phyloP scores from a whole-genome alignment of 2,113 vertebrate species.

The Labeo catla region DNA sequence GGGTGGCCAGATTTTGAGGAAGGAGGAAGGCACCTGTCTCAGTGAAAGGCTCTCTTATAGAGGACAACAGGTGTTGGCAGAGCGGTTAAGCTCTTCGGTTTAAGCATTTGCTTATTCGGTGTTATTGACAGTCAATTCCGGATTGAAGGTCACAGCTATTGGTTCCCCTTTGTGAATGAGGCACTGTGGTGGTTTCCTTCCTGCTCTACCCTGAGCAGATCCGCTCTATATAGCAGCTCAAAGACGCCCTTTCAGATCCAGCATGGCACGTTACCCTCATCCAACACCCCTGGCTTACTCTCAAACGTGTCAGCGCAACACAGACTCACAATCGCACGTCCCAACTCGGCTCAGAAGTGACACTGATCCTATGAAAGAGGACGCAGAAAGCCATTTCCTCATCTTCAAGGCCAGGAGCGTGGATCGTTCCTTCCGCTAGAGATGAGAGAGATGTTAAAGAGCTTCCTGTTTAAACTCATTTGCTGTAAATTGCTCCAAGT shows the following conservation, averaged over 20 bases:
- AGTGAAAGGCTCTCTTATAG: slow-evolving; percentile 77
- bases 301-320: slow-evolving; percentile 63
- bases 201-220: slow-evolving; percentile 59
- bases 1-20: slow-evolving; percentile 45
- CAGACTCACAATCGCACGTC: slow-evolving; percentile 47
- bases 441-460: slow-evolving; percentile 47
- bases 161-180: slow-evolving; percentile 44
- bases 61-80: slow-evolving; percentile 75
- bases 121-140: slow-evolving; percentile 65
- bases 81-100: slow-evolving; percentile 67
- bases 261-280: slow-evolving; percentile 37
- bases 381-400: slow-evolving; percentile 58
- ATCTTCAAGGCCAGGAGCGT: slow-evolving; percentile 56
- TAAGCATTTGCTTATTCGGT: slow-evolving; percentile 57
- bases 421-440: slow-evolving; percentile 40
- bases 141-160: slow-evolving; percentile 64
- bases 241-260: slow-evolving; percentile 61
- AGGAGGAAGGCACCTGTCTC: slow-evolving; percentile 74
- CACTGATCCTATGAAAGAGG: slow-evolving; percentile 59
- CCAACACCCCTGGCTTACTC: slow-evolving; percentile 56
- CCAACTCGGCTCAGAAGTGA: slow-evolving; percentile 52
- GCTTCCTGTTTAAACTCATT: slow-evolving; percentile 49
- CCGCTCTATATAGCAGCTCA: slow-evolving; percentile 63
- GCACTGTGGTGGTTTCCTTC: slow-evolving; percentile 63
- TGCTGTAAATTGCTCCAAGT: not conserved